phyloP scores from a whole-genome alignment of 1,140 invertebrate genomes.

The Diabrotica undecimpunctata region DNA sequence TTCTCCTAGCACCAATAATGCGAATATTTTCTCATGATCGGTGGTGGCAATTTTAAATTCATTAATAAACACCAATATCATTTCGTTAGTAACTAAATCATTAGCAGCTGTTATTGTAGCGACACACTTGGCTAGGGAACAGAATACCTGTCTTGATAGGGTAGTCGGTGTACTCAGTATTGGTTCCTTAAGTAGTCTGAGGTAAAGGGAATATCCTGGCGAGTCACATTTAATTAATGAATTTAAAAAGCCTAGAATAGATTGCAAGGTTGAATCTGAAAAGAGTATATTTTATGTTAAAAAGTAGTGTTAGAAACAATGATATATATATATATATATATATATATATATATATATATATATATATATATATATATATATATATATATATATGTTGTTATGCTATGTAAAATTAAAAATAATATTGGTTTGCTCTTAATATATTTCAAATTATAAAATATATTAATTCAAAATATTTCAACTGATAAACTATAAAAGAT shows the following conservation, averaged over 20 bases:
- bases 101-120: slow-evolving; percentile 84
- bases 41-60: slow-evolving; percentile 71
- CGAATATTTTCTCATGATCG: slow-evolving; percentile 87
- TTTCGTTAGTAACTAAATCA: slow-evolving; percentile 67
- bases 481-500: too few species aligned
- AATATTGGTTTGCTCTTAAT: too few species aligned
- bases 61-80: slow-evolving; percentile 81
- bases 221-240: slow-evolving; percentile 79
- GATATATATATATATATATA: too few species aligned
- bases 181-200: slow-evolving; percentile 62
- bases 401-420: too few species aligned
- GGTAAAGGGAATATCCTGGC: slow-evolving; percentile 73
- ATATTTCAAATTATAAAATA: too few species aligned
- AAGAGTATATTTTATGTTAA: slow-evolving; percentile 30
- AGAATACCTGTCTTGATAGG: slow-evolving; percentile 75
- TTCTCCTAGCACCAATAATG: slow-evolving; percentile 91
- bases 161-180: slow-evolving; percentile 28
- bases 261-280: slow-evolving; percentile 76
- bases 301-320: too few species aligned
- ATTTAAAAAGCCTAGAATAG: slow-evolving; percentile 89
- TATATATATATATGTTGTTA: too few species aligned
- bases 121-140: slow-evolving; percentile 92
- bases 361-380: too few species aligned
- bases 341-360: too few species aligned
- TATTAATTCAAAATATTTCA: too few species aligned